Conservation (phyloP, 2,797 vertebrate species). For the Rhynchonycteris naso region DNA sequence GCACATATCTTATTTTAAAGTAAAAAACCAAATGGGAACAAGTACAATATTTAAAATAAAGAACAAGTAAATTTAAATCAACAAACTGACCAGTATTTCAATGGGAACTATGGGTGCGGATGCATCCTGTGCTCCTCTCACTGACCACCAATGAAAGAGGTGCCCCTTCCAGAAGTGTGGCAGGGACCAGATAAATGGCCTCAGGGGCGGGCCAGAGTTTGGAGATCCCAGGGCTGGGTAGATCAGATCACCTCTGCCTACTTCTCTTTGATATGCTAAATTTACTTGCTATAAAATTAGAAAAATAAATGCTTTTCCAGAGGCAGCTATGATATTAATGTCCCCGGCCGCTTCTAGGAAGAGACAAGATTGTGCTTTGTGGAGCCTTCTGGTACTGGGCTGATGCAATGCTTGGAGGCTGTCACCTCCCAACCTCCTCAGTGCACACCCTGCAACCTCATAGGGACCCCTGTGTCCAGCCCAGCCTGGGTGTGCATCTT, state of each 20-base stretch:
- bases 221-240: no score
- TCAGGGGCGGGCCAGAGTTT: no score
- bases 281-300: background rate
- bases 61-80: no score
- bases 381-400: background rate
- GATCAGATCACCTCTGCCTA: background rate
- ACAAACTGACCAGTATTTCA: no score
- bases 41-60: no score
- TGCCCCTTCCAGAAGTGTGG: no score
- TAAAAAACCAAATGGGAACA: no score
- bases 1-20: no score
- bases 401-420: background rate
- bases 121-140: no score
- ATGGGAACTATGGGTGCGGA: no score
- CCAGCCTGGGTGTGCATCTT: conserved; percentile 38
- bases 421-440: background rate
- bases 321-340: background rate
- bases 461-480: conserved; percentile 9
- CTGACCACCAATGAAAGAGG: no score
- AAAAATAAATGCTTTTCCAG: background rate
- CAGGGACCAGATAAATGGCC: no score
- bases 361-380: background rate
- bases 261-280: background rate
- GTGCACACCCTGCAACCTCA: background rate
- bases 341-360: conserved; percentile 28